phyloP scores from a whole-genome alignment of 2,797 vertebrate genomes.

The Telmatherina bonti region DNA sequence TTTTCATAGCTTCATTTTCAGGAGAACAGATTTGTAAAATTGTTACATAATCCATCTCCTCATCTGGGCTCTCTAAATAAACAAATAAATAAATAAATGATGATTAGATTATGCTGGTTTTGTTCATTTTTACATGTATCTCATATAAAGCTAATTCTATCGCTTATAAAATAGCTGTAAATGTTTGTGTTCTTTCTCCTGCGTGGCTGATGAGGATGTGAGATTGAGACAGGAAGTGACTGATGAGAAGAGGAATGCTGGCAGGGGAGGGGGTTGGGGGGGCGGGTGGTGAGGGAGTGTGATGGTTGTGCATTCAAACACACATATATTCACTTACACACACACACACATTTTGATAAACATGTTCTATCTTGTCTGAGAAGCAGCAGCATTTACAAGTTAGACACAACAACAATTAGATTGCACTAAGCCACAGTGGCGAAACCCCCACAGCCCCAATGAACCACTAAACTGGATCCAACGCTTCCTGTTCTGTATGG shows the following conservation, averaged over 20 bases:
- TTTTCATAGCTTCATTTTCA: slow-evolving; percentile 46
- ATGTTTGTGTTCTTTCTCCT: slow-evolving; percentile 25
- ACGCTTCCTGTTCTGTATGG: slow-evolving; percentile 1
- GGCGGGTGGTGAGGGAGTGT: background rate
- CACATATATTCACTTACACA: slow-evolving; percentile 10
- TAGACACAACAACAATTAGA: slow-evolving; percentile 30
- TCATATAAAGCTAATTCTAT: background rate
- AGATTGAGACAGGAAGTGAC: slow-evolving; percentile 77
- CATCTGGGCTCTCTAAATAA: slow-evolving; percentile 42
- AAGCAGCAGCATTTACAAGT: slow-evolving; percentile 41
- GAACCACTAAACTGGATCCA: background rate
- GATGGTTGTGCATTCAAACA: background rate
- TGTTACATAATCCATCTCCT: slow-evolving; percentile 51
- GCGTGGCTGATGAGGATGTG: slow-evolving; percentile 52
- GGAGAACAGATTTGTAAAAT: slow-evolving; percentile 31
- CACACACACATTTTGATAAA: background rate
- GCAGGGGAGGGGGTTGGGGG: slow-evolving; percentile 36
- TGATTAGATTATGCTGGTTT: too few species aligned
- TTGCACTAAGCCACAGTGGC: too few species aligned
- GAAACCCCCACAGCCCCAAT: background rate
- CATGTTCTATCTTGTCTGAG: slow-evolving; percentile 27
- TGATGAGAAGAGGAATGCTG: slow-evolving; percentile 72
- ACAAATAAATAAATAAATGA: slow-evolving; percentile 9
- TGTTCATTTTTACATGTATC: background rate
- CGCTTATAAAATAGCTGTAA: slow-evolving; percentile 1